Conservation (phyloP, 2,888 invertebrate species). For the Ennomos fuscantarius region DNA sequence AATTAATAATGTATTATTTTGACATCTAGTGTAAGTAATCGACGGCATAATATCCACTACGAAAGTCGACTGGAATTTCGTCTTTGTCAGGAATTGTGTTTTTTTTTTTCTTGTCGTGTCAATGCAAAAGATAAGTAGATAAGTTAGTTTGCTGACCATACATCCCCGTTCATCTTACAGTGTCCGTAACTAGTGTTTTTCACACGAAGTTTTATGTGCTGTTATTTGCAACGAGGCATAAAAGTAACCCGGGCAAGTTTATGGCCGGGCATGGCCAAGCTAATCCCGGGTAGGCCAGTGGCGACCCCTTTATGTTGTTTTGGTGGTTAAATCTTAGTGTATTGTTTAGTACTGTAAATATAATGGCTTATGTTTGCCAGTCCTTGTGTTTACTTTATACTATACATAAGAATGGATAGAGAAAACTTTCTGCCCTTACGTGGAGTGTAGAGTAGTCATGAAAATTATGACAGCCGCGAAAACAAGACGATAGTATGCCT, state of each 20-base stretch:
- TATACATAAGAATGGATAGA: no score
- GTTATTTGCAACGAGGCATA: conserved; percentile 84
- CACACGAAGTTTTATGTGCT: conserved; percentile 83
- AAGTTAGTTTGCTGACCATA: conserved; percentile 54
- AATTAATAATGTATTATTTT: no score
- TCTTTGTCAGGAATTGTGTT: no score
- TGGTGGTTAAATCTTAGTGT: conserved; percentile 74
- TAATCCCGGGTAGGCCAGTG: conserved; percentile 56
- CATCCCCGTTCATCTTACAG: conserved; percentile 57
- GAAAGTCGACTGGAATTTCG: no score
- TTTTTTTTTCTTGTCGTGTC: no score
- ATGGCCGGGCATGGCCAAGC: conserved; percentile 60
- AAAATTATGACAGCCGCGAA: no score
- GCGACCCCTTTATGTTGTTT: conserved; percentile 78
- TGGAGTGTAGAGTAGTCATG: no score
- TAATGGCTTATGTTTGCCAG: conserved; percentile 44
- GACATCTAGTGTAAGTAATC: no score
- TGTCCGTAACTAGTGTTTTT: conserved; percentile 81
- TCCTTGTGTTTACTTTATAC: conserved; percentile 4
- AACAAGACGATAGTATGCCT: no score
- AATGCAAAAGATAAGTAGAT: no score
- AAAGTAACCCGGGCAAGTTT: conserved; percentile 78
- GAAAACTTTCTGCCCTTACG: no score
- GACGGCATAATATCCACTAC: no score
- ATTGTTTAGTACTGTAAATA: conserved; percentile 58